These are phyloP conservation scores for Alloscopus bannaensis DNA, from an alignment of 2,888 invertebrate species.

Conservation along the genomic window DNA sequence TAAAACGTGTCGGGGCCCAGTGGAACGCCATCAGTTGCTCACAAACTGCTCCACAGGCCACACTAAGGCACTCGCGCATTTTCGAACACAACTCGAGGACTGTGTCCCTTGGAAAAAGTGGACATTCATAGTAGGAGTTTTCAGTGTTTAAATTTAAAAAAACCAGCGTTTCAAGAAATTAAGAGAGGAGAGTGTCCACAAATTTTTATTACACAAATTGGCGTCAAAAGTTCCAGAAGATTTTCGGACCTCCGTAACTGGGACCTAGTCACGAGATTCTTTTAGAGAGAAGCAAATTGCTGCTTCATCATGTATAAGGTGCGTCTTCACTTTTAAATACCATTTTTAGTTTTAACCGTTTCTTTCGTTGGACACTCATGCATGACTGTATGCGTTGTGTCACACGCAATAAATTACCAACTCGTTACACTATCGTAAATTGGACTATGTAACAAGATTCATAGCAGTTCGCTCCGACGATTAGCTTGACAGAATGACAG, in stretches of 20 bases:
- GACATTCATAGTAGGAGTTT: neutral
- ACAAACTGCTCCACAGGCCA: conserved; percentile 60
- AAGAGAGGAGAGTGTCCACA: neutral
- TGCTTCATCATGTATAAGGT: conserved; percentile 50
- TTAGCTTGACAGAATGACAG: too few species aligned
- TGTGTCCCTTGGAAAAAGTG: neutral
- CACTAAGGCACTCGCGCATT: conserved; percentile 14
- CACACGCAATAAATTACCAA: neutral
- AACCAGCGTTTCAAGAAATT: neutral
- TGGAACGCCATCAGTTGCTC: conserved; percentile 68
- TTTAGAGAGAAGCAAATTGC: neutral
- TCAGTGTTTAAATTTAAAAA: neutral
- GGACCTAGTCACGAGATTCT: conserved; percentile 8
- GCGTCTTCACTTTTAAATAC: conserved; percentile 14
- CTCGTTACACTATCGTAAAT: neutral
- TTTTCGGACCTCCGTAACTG: neutral
- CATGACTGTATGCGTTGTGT: too few species aligned
- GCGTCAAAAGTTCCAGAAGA: neutral
- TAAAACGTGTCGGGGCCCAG: conserved; percentile 68
- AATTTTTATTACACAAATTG: neutral
- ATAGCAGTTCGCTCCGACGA: too few species aligned
- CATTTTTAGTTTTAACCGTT: neutral
- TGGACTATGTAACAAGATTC: neutral
- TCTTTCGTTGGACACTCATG: too few species aligned
- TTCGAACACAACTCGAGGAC: neutral